phyloP scores from a whole-genome alignment of 1,140 invertebrate species.

The Microplitis mediator region DNA sequence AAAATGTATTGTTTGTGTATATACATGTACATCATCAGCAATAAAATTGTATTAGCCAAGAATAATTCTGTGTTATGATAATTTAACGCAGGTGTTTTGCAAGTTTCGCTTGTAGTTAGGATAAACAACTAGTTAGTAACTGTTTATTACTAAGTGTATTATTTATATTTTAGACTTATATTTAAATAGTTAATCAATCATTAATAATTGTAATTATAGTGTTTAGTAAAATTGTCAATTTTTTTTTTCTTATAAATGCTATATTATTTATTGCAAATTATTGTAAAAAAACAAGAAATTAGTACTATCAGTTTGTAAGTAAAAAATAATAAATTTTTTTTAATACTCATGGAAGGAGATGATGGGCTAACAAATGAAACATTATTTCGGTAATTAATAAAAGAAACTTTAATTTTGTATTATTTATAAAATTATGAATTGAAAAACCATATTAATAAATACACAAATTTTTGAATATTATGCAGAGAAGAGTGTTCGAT shows the following conservation, averaged over 20 bases:
- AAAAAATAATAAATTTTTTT: background rate
- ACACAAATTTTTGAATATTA: conserved; percentile 21
- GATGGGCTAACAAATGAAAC: background rate
- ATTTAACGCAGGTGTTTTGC: conserved; percentile 48
- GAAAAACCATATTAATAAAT: background rate
- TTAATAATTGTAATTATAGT: background rate
- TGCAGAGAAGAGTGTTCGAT: conserved; percentile 32
- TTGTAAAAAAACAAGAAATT: too few relatives aligned
- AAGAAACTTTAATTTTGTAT: too few relatives aligned
- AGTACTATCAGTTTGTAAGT: too few relatives aligned
- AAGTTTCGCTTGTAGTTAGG: background rate
- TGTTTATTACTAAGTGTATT: too few relatives aligned
- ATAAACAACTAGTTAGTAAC: background rate
- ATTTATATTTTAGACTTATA: background rate
- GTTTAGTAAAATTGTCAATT: background rate
- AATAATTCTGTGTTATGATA: conserved; percentile 49
- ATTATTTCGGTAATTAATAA: conserved; percentile 1
- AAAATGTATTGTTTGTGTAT: background rate
- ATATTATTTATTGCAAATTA: too few relatives aligned
- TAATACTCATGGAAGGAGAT: background rate
- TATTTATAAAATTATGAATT: too few relatives aligned
- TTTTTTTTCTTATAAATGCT: too few relatives aligned
- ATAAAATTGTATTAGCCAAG: conserved; percentile 43
- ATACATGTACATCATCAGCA: conserved; percentile 31
- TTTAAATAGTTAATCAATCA: background rate